Evolutionary conservation across 2,888 invertebrate genomes (phyloP).

Genomic region (Allolobophora icterica): DNA sequence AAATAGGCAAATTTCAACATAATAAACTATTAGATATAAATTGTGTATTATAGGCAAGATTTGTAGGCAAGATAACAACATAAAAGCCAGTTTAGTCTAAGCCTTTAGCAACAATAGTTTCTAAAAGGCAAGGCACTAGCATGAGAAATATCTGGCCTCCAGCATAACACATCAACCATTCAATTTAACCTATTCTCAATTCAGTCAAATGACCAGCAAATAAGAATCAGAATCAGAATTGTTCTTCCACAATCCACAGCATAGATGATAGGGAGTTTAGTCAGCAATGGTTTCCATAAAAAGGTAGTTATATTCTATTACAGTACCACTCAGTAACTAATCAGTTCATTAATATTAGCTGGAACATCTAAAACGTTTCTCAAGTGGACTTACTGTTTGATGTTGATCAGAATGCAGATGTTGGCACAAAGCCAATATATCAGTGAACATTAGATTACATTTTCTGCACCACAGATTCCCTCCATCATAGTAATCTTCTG

Average conservation of each 20-base stretch:
- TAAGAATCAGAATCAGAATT: background rate
- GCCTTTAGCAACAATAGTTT: background rate
- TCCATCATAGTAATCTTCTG: slow-evolving; percentile 25
- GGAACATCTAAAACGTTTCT: background rate
- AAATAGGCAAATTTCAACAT: background rate
- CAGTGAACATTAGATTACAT: slow-evolving; percentile 21
- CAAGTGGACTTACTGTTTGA: background rate
- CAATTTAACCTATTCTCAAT: background rate
- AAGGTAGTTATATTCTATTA: background rate
- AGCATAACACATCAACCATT: background rate
- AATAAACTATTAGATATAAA: background rate
- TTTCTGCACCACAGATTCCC: slow-evolving; percentile 25
- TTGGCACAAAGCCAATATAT: slow-evolving; percentile 13
- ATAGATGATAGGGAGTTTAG: background rate
- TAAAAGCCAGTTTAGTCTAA: background rate
- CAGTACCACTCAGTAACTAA: background rate
- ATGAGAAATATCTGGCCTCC: background rate
- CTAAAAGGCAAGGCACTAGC: background rate
- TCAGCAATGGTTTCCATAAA: background rate
- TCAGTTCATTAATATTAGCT: background rate
- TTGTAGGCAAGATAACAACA: background rate
- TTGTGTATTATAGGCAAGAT: background rate
- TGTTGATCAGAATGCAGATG: slow-evolving; percentile 26
- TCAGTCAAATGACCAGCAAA: background rate
- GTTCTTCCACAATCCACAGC: background rate